Evolutionary conservation across 2,113 vertebrate genomes (phyloP).

Genomic region (Clupea harengus): DNA sequence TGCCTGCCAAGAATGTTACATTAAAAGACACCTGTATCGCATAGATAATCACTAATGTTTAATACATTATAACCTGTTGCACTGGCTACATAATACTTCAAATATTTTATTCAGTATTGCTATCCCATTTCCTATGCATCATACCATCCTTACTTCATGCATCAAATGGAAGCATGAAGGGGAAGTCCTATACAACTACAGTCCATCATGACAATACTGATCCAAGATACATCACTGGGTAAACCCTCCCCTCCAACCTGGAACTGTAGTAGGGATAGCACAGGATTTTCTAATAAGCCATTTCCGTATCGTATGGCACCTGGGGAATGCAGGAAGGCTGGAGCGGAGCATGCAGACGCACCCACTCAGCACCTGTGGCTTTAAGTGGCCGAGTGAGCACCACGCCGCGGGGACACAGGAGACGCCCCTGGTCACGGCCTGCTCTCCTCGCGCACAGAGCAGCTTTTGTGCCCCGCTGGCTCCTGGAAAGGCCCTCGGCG

Average conservation of each 20-base stretch:
- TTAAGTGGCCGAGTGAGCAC: conserved; percentile 29
- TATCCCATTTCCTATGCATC: no score
- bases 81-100: background rate
- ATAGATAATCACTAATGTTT: background rate
- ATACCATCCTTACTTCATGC: background rate
- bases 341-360: conserved; percentile 31
- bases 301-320: conserved; percentile 41
- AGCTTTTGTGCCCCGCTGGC: conserved; percentile 42
- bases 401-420: conserved; percentile 34
- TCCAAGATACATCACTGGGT: background rate
- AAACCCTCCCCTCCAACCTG: background rate
- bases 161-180: background rate
- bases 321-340: conserved; percentile 38
- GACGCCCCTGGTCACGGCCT: conserved; percentile 13
- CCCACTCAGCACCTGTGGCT: conserved; percentile 46
- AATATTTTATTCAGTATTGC: background rate
- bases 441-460: conserved; percentile 36
- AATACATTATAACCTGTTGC: background rate
- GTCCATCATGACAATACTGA: background rate
- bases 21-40: background rate
- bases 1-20: background rate
- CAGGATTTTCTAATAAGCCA: conserved; percentile 40
- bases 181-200: background rate
- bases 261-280: background rate
- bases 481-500: conserved; percentile 22